Evolutionary conservation across 2,113 vertebrate species (phyloP).

Genomic region (Xiphorhynchus elegans): DNA sequence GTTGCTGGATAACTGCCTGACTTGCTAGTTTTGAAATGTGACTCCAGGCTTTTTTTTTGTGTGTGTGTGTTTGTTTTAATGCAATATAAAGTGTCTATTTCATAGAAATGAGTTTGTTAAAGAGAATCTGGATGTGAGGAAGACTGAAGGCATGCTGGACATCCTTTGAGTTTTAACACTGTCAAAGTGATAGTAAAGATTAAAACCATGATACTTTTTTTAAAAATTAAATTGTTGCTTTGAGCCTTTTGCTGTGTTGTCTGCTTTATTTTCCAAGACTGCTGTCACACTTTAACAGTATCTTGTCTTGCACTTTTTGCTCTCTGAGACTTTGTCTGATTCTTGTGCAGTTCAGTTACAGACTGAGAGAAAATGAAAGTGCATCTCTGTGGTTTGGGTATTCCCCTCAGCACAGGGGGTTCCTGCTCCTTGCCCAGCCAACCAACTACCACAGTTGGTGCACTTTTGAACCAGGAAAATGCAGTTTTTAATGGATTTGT

Average conservation of each 20-base stretch:
- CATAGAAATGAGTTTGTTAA: conserved; percentile 14
- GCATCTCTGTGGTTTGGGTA: conserved; percentile 24
- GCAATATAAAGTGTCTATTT: conserved; percentile 18
- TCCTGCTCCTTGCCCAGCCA: not conserved
- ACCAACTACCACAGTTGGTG: rapidly evolving
- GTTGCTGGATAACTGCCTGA: conserved; percentile 73
- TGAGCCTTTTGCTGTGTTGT: not conserved
- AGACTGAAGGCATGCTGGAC: conserved; percentile 74
- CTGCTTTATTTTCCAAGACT: not conserved
- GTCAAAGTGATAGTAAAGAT: conserved; percentile 32
- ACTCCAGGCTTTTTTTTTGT: not conserved
- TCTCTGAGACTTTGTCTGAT: not conserved
- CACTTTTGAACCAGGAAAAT: not conserved
- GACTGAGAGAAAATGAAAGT: conserved; percentile 19
- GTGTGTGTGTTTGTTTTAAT: conserved; percentile 23
- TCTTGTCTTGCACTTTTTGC: not conserved
- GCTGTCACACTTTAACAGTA: not conserved
- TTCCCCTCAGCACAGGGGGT: conserved; percentile 31
- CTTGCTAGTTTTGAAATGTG: conserved; percentile 50
- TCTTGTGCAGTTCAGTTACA: not conserved
- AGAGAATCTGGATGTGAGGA: not conserved
- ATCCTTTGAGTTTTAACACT: conserved; percentile 65
- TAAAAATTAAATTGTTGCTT: conserved; percentile 53
- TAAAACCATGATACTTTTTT: conserved; percentile 36
- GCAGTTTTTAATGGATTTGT: not conserved